phyloP scores from a whole-genome alignment of 2,113 vertebrate genomes.

The Nipponia nippon region DNA sequence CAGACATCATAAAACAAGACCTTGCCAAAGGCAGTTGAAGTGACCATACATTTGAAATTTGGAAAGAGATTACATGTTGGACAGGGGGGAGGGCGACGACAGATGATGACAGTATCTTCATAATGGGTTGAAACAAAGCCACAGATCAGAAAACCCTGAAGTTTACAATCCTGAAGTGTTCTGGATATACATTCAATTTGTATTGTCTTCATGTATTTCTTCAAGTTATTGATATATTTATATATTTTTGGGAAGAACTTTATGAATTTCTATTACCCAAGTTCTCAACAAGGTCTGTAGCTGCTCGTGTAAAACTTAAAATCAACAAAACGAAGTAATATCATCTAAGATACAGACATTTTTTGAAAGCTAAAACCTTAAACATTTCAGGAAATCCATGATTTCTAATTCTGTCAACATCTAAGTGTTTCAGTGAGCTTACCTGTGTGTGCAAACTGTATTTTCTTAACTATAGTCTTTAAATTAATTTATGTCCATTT shows the following conservation, averaged over 20 bases:
- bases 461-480: background rate
- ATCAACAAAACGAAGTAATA: background rate
- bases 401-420: background rate
- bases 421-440: background rate
- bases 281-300: background rate
- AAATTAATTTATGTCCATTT: background rate
- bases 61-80: background rate
- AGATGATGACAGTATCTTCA: background rate
- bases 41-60: background rate
- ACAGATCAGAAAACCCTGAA: background rate
- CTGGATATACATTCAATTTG: background rate
- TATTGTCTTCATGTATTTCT: background rate
- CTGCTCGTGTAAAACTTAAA: background rate
- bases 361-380: background rate
- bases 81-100: rapidly evolving
- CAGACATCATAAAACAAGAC: background rate
- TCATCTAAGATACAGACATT: background rate
- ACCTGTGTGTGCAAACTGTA: background rate
- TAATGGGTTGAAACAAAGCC: background rate
- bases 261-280: background rate
- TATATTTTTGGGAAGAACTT: background rate
- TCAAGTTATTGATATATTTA: background rate
- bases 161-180: rapidly evolving
- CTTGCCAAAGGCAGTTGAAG: background rate
- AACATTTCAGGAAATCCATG: background rate